Evolutionary conservation across 2,113 vertebrate species (phyloP).

Genomic region (Callipepla californica): DNA sequence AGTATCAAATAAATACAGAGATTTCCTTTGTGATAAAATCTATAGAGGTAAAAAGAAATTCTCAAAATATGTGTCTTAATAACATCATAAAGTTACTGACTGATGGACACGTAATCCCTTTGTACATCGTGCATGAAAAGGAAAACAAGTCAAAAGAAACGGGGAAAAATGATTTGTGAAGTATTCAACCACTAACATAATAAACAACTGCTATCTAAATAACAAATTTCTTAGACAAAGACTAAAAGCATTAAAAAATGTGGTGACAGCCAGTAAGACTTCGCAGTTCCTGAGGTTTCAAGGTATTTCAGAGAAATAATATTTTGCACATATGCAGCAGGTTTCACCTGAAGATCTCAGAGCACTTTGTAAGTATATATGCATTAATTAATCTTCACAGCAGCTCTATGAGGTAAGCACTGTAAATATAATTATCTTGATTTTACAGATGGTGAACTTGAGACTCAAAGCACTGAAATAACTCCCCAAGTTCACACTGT

Average conservation of each 20-base stretch:
- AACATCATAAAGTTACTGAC: neutral
- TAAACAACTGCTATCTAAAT: neutral
- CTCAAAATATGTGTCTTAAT: neutral
- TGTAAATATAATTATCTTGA: slow-evolving; percentile 70
- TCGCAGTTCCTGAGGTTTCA: neutral
- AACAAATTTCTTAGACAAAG: neutral
- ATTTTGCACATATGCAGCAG: slow-evolving; percentile 36
- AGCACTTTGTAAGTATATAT: slow-evolving; percentile 69
- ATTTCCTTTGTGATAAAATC: neutral
- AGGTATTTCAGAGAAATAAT: slow-evolving; percentile 30
- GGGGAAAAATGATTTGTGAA: neutral
- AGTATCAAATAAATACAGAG: neutral
- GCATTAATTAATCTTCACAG: slow-evolving; percentile 69
- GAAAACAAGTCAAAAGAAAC: neutral
- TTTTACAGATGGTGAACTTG: slow-evolving; percentile 67
- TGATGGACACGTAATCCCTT: neutral
- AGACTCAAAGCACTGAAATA: slow-evolving; percentile 56
- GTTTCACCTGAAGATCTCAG: slow-evolving; percentile 57
- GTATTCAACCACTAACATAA: neutral
- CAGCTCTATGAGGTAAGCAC: slow-evolving; percentile 53
- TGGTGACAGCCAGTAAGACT: neutral
- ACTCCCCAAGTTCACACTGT: slow-evolving; percentile 33
- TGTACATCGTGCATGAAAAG: neutral
- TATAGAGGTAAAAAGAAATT: neutral
- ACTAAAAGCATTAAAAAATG: neutral